Evolutionary conservation across 1,140 invertebrate genomes (phyloP).

Genomic region (Rhyacophila brunnea): DNA sequence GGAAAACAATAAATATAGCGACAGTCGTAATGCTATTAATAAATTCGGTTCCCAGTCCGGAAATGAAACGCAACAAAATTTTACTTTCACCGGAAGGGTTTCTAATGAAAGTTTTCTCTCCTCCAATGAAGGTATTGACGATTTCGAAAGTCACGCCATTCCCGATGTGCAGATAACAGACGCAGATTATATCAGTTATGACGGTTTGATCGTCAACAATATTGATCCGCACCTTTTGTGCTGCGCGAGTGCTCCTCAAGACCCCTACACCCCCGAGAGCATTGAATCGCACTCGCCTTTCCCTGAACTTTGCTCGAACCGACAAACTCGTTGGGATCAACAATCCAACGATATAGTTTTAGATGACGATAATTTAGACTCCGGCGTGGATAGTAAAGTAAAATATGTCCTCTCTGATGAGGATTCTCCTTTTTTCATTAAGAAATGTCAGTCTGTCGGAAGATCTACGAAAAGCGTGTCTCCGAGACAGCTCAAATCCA

Average conservation of each 20-base stretch:
- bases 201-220: slow-evolving; percentile 54
- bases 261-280: slow-evolving; percentile 77
- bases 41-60: slow-evolving; percentile 11
- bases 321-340: slow-evolving; percentile 24
- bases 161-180: slow-evolving; percentile 56
- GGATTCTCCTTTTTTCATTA: slow-evolving; percentile 22
- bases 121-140: slow-evolving; percentile 19
- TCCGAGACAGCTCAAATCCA: slow-evolving; percentile 56
- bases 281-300: slow-evolving; percentile 71
- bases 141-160: slow-evolving; percentile 19
- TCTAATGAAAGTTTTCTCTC: slow-evolving; percentile 15
- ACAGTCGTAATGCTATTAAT: no score
- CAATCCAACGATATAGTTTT: slow-evolving; percentile 32
- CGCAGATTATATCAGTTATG: slow-evolving; percentile 47
- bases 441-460: slow-evolving; percentile 21
- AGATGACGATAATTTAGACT: slow-evolving; percentile 34
- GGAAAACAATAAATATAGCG: not conserved
- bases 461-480: slow-evolving; percentile 53
- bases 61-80: slow-evolving; percentile 36
- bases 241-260: slow-evolving; percentile 47
- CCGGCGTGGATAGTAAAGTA: slow-evolving; percentile 27
- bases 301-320: slow-evolving; percentile 45
- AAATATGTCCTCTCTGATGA: slow-evolving; percentile 24
- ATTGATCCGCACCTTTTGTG: slow-evolving; percentile 54
- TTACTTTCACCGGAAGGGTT: slow-evolving; percentile 6